Evolutionary conservation across 1,140 invertebrate genomes (phyloP).

Genomic region (Lethrus apterus): DNA sequence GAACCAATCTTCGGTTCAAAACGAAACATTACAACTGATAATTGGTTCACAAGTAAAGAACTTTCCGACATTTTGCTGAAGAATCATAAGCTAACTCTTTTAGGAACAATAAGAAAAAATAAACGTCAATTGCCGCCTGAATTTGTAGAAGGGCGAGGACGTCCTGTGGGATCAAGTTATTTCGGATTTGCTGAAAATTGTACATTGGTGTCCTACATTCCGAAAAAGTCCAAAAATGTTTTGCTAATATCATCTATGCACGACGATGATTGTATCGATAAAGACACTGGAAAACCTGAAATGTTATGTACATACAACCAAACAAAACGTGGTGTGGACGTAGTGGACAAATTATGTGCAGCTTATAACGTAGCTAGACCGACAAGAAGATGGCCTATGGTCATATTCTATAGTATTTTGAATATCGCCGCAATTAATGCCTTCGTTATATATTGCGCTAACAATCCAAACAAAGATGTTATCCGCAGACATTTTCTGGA

Average conservation of each 20-base stretch:
- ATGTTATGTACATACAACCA: slow-evolving; percentile 33
- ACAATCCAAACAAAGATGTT: too few species aligned
- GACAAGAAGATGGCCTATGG: slow-evolving; percentile 32
- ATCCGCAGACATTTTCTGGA: too few species aligned
- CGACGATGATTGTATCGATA: slow-evolving; percentile 24
- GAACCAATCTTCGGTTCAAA: slow-evolving; percentile 34
- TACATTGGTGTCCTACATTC: slow-evolving; percentile 25
- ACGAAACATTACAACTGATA: slow-evolving; percentile 40
- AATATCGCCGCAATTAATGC: slow-evolving; percentile 14
- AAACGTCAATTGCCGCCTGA: slow-evolving; percentile 36
- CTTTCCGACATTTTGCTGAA: too few species aligned
- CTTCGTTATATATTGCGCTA: too few species aligned
- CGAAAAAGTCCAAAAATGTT: slow-evolving; percentile 29
- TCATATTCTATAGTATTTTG: slow-evolving; percentile 35
- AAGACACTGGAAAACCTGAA: slow-evolving; percentile 32
- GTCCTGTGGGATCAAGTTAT: slow-evolving; percentile 7
- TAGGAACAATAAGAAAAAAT: slow-evolving; percentile 33
- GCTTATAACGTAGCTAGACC: slow-evolving; percentile 35
- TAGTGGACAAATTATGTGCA: slow-evolving; percentile 37
- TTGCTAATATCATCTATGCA: slow-evolving; percentile 32
- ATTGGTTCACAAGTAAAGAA: slow-evolving; percentile 37
- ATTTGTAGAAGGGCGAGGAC: slow-evolving; percentile 19
- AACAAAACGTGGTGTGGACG: slow-evolving; percentile 42
- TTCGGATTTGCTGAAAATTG: slow-evolving; percentile 25
- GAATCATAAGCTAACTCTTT: slow-evolving; percentile 22